A percentile compares a stretch with the other conserved stretches of the same genome.
Conservation (phyloP, 2,888 invertebrate species). For the Clanis bilineata region DNA sequence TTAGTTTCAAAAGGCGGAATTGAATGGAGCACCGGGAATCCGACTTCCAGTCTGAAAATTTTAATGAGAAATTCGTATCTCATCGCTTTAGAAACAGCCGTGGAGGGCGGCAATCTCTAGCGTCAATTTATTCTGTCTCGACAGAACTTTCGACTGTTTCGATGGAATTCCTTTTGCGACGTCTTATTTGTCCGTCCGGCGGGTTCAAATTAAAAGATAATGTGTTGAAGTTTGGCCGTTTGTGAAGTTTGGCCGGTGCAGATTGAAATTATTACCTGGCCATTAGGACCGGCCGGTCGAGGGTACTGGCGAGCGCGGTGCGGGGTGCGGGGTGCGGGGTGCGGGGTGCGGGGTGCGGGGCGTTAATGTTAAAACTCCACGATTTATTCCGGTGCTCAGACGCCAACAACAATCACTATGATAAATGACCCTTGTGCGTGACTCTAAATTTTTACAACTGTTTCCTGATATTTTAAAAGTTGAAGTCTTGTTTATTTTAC, state of each 20-base stretch:
- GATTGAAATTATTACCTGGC: slow-evolving; percentile 78
- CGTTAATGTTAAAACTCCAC: slow-evolving; percentile 66
- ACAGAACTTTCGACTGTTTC: slow-evolving; percentile 57
- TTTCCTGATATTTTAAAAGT: slow-evolving; percentile 32
- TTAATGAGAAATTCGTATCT: slow-evolving; percentile 79
- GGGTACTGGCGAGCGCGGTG: no score
- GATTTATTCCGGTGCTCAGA: slow-evolving; percentile 73
- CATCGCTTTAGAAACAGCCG: slow-evolving; percentile 64
- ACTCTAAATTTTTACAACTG: slow-evolving; percentile 53
- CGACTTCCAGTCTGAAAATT: slow-evolving; percentile 66
- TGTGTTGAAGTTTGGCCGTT: slow-evolving; percentile 71
- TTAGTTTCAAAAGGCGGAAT: slow-evolving; percentile 74
- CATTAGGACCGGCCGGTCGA: slow-evolving; percentile 36
- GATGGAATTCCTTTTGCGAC: slow-evolving; percentile 53
- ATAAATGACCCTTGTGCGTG: slow-evolving; percentile 64
- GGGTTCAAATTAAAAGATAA: slow-evolving; percentile 71
- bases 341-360: slow-evolving; percentile 31
- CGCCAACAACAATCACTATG: slow-evolving; percentile 69
- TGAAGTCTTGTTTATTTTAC: not conserved
- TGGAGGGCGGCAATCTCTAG: slow-evolving; percentile 56
- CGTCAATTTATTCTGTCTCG: slow-evolving; percentile 65
- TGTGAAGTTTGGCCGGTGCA: slow-evolving; percentile 62
- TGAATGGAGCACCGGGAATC: slow-evolving; percentile 65
- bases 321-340: slow-evolving; percentile 8
- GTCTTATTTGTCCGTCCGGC: slow-evolving; percentile 66